phyloP scores from a whole-genome alignment of 2,113 vertebrate genomes.

The Vanacampus margaritifer region DNA sequence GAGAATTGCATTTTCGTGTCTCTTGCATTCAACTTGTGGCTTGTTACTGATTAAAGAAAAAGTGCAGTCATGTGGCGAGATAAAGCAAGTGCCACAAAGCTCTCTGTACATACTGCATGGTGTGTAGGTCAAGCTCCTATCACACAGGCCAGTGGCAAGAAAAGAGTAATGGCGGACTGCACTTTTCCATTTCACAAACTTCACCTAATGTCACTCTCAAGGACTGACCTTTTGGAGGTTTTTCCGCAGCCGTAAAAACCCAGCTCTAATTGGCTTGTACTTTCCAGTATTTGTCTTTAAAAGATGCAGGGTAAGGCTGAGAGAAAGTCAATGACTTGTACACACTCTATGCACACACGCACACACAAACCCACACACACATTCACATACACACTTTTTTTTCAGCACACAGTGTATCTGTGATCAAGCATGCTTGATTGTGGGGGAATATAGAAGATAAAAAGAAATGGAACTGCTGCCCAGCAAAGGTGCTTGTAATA shows the following conservation, averaged over 20 bases:
- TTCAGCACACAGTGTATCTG: background rate
- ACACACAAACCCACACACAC: too few species aligned
- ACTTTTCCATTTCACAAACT: constrained; percentile 40
- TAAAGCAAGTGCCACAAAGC: constrained; percentile 36
- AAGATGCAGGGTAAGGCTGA: background rate
- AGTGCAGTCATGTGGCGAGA: background rate
- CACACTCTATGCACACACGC: background rate
- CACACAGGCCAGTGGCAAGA: constrained; percentile 48
- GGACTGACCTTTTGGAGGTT: constrained; percentile 47
- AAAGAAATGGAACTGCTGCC: constrained; percentile 7
- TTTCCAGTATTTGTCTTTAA: constrained; percentile 19
- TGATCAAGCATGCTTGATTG: background rate
- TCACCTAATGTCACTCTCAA: constrained; percentile 44
- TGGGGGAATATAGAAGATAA: constrained; percentile 7
- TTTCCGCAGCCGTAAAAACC: constrained; percentile 33
- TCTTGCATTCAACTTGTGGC: constrained; percentile 62
- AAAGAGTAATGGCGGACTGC: constrained; percentile 44
- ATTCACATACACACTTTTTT: background rate
- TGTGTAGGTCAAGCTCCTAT: constrained; percentile 39
- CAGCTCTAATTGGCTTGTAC: constrained; percentile 51
- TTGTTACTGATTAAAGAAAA: constrained; percentile 53
- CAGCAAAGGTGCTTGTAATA: background rate
- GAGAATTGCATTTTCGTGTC: constrained; percentile 61
- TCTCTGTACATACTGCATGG: constrained; percentile 26
- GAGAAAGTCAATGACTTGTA: background rate